phyloP scores from a whole-genome alignment of 2,113 vertebrate genomes.

The Brachypodius melanocephalos region DNA sequence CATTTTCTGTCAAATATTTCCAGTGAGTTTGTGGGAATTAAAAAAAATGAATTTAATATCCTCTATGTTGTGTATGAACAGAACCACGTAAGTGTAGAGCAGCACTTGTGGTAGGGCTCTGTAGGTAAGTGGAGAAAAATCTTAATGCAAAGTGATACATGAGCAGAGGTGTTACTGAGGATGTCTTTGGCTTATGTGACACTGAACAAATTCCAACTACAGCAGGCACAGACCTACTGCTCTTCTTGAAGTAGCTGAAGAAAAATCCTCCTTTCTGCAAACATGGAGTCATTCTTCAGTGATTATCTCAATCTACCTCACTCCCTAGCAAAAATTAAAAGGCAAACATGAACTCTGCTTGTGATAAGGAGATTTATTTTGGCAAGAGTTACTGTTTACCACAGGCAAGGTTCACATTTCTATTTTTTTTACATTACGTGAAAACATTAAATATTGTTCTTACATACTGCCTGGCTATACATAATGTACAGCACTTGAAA shows the following conservation, averaged over 20 bases:
- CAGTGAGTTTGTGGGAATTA: neutral
- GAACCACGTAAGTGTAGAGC: neutral
- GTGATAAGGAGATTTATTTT: neutral
- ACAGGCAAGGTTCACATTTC: neutral
- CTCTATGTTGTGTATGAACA: neutral
- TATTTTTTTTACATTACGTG: neutral
- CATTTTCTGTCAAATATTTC: constrained; percentile 3
- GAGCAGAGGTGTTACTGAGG: neutral
- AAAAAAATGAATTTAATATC: neutral
- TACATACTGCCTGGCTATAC: neutral
- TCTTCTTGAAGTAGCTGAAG: neutral
- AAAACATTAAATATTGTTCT: constrained; percentile 17
- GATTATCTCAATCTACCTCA: neutral
- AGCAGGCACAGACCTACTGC: neutral
- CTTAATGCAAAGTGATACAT: neutral
- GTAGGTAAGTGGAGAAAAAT: neutral
- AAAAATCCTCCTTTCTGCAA: constrained; percentile 20
- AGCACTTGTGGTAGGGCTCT: neutral
- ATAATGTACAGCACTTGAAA: constrained; percentile 32
- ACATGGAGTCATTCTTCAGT: neutral
- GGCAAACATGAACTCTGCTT: neutral
- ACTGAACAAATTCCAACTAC: neutral
- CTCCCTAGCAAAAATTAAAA: neutral
- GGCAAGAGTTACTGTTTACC: neutral
- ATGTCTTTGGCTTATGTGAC: neutral